Evolutionary conservation across 1,140 invertebrate species (phyloP).

Genomic region (Ruditapes philippinarum): DNA sequence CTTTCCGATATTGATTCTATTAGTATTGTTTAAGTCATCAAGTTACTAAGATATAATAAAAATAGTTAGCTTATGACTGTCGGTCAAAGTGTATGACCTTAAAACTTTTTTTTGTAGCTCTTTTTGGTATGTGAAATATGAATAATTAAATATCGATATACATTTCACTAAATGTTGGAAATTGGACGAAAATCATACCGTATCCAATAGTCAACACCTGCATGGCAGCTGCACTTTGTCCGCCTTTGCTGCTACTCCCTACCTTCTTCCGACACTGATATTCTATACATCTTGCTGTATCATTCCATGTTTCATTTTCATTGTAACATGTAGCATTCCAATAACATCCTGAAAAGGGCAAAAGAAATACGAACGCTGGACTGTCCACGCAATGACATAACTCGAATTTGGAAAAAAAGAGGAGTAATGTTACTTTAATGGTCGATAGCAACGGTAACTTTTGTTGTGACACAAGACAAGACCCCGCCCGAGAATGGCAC

Average conservation of each 20-base stretch:
- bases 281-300: slow-evolving; percentile 31
- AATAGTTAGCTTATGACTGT: no score
- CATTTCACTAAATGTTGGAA: neutral
- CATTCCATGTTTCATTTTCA: slow-evolving; percentile 42
- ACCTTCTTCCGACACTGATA: no score
- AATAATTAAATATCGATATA: neutral
- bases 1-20: no score
- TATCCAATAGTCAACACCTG: slow-evolving; percentile 23
- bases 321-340: neutral
- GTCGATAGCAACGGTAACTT: no score
- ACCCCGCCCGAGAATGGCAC: no score
- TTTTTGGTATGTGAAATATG: neutral
- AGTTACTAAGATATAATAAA: neutral
- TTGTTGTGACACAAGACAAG: no score
- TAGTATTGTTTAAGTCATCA: neutral
- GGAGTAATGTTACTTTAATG: no score
- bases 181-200: neutral
- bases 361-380: neutral
- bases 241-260: neutral
- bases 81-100: neutral
- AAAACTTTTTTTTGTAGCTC: neutral
- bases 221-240: neutral
- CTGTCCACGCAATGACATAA: no score
- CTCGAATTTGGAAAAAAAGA: no score
- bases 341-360: slow-evolving; percentile 19